phyloP scores from a whole-genome alignment of 2,797 vertebrate species.

The Spheniscus humboldti region DNA sequence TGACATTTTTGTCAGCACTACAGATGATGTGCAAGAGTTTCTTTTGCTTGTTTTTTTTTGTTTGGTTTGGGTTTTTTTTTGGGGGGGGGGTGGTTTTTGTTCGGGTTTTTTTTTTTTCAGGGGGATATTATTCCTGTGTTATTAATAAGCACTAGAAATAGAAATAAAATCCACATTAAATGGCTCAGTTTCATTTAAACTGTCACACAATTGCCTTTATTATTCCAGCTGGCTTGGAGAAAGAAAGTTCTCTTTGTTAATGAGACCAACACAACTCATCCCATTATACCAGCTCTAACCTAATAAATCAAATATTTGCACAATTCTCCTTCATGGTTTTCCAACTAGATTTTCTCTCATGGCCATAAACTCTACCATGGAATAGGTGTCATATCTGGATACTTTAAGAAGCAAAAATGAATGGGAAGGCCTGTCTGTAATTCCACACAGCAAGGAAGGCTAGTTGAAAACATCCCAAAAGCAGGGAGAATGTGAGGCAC shows the following conservation, averaged over 20 bases:
- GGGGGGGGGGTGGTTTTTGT: accelerated
- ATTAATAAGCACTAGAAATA: constrained; percentile 6
- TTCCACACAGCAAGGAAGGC: background rate
- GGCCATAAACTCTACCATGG: background rate
- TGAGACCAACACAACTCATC: constrained; percentile 19
- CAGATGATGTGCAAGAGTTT: background rate
- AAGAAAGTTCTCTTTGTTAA: constrained; percentile 46
- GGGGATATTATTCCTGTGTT: background rate
- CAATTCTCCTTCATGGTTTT: background rate
- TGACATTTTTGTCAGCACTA: background rate
- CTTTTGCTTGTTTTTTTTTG: background rate
- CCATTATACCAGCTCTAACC: constrained; percentile 23
- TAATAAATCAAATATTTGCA: constrained; percentile 57
- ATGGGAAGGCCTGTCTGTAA: background rate
- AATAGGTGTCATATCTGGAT: background rate
- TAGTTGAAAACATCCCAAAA: background rate
- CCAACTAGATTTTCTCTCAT: background rate
- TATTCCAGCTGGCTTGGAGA: constrained; percentile 41
- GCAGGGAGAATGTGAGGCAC: background rate
- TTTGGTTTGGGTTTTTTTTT: background rate
- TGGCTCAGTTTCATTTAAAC: constrained; percentile 26
- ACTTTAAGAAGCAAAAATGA: background rate
- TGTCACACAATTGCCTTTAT: constrained; percentile 40
- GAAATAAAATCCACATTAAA: constrained; percentile 11
- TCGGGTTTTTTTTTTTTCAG: background rate